Evolutionary conservation across 2,888 invertebrate species (phyloP).

Genomic region (Venusia cambrica): DNA sequence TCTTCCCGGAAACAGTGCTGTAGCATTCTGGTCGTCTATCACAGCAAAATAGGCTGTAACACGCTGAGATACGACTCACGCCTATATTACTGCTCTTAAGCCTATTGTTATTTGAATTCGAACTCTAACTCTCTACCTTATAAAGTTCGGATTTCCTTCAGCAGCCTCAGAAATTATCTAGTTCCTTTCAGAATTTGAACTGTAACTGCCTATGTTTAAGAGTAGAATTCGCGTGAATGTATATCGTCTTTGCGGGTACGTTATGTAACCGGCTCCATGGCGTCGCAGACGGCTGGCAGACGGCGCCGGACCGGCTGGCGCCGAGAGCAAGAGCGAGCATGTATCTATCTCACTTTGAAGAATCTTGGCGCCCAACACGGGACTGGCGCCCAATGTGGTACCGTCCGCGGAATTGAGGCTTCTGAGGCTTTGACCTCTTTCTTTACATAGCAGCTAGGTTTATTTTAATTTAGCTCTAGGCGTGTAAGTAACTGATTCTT

Average conservation of each 20-base stretch:
- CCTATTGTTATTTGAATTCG: background rate
- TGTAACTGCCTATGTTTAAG: constrained; percentile 3
- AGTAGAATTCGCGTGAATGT: background rate
- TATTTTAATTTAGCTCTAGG: no score
- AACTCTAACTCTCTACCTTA: background rate
- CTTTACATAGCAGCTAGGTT: no score
- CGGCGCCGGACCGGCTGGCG: constrained; percentile 82
- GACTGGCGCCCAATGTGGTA: constrained; percentile 27
- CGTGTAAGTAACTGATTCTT: no score
- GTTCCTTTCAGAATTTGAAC: constrained; percentile 2
- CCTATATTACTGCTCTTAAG: background rate
- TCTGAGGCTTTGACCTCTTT: no score
- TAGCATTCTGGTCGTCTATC: background rate
- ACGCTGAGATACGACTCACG: constrained; percentile 3
- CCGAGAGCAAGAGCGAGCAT: constrained; percentile 46
- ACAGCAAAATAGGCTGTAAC: constrained; percentile 12
- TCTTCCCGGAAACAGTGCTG: constrained; percentile 13
- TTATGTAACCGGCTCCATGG: constrained; percentile 67
- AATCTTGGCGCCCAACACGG: constrained; percentile 57
- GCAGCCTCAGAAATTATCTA: background rate
- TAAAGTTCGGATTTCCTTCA: constrained; percentile 1
- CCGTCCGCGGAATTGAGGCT: constrained; percentile 10
- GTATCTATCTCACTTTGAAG: constrained; percentile 38
- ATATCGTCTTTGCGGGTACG: constrained; percentile 30
- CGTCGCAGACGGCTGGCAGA: constrained; percentile 60